These are phyloP conservation scores for Ceratosolen fusciceps DNA, from an alignment of 1,140 invertebrate species.

Conservation along the genomic window DNA sequence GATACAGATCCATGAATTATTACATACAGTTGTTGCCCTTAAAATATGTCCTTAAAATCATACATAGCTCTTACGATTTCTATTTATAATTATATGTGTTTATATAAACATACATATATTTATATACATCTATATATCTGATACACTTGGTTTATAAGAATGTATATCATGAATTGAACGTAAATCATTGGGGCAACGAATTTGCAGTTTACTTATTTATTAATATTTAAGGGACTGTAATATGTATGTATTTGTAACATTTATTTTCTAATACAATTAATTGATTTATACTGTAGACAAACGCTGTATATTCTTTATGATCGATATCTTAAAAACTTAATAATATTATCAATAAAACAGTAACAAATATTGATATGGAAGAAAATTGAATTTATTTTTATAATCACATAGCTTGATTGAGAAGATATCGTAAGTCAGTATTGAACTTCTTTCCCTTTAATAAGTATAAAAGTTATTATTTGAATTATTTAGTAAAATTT, in stretches of 20 bases:
- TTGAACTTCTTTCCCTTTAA: neutral
- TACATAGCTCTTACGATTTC: constrained; percentile 8
- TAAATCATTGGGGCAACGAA: neutral
- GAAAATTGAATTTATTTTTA: no score
- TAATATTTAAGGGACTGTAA: no score
- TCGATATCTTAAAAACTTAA: no score
- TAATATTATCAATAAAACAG: no score
- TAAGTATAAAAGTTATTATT: neutral
- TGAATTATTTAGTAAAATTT: neutral
- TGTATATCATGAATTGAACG: neutral
- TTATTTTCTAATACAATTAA: no score
- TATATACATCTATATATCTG: constrained; percentile 32
- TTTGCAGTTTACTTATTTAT: neutral
- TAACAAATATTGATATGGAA: no score
- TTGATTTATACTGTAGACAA: no score
- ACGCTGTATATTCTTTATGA: no score
- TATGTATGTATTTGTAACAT: neutral
- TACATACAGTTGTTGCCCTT: constrained; percentile 27
- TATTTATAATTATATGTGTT: constrained; percentile 13
- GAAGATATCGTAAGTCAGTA: no score
- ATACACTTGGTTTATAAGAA: neutral
- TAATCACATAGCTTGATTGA: no score
- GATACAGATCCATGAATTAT: constrained; percentile 10
- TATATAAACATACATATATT: constrained; percentile 25
- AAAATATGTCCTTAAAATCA: constrained; percentile 10